A percentile compares a stretch with the other conserved stretches of the same genome.
Conservation (phyloP, 2,797 vertebrate genomes). For the Propithecus deckenii region DNA sequence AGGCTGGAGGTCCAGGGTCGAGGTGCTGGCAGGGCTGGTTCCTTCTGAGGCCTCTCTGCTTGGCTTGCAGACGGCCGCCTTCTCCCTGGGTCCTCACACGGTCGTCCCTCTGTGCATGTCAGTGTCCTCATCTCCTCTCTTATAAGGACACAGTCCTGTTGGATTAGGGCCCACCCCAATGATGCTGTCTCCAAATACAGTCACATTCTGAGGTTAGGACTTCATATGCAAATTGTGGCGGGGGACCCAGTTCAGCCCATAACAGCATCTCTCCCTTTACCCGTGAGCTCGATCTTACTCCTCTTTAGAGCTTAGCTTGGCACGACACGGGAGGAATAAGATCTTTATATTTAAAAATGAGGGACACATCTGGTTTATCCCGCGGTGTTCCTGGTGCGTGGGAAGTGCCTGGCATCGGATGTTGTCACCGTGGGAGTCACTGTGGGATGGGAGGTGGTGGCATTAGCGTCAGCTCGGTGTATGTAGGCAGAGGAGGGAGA, state of each 20-base stretch:
- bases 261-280: neutral
- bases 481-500: neutral
- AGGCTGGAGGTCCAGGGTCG: no score
- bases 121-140: no score
- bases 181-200: neutral
- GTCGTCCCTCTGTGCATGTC: no score
- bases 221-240: neutral
- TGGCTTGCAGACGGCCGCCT: no score
- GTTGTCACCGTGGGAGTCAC: neutral
- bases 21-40: no score
- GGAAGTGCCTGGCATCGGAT: fast-evolving
- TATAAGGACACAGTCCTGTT: no score
- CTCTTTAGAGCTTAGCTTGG: neutral
- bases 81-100: no score
- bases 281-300: neutral
- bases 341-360: neutral
- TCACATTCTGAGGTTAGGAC: neutral
- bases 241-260: neutral
- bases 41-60: no score
- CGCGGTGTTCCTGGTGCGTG: fast-evolving
- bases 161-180: no score
- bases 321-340: neutral
- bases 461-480: neutral
- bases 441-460: neutral
- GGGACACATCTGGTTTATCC: neutral